Conservation (phyloP, 1,140 invertebrate genomes). For the Octopus bimaculoides region DNA sequence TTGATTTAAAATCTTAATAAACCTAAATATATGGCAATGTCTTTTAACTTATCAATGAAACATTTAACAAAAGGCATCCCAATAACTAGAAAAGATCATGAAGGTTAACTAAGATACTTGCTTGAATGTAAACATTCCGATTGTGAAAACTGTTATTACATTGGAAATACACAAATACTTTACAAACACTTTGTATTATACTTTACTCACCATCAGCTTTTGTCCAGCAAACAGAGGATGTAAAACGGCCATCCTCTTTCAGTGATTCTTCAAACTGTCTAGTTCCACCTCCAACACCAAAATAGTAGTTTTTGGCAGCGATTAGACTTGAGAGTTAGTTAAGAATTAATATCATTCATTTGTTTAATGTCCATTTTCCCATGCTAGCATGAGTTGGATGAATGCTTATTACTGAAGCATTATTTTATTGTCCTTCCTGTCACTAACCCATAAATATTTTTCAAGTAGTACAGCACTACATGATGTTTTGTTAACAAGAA, state of each 20-base stretch:
- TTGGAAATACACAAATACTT: no score
- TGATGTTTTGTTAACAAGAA: background rate
- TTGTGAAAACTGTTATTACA: no score
- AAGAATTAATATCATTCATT: constrained; percentile 32
- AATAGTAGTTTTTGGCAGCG: constrained; percentile 84
- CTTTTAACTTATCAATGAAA: no score
- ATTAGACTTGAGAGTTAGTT: constrained; percentile 60
- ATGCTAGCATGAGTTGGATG: constrained; percentile 5
- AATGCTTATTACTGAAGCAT: background rate
- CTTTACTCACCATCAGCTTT: constrained; percentile 27
- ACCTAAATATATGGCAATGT: no score
- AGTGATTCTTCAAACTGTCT: constrained; percentile 69
- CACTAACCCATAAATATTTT: no score
- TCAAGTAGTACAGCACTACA: no score
- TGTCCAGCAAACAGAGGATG: constrained; percentile 63
- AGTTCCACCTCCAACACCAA: constrained; percentile 83
- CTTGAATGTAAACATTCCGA: no score
- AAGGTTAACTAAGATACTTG: no score
- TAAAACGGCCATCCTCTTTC: constrained; percentile 60
- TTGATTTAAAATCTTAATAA: no score
- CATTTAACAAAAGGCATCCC: no score
- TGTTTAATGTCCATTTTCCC: constrained; percentile 10
- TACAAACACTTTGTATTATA: background rate
- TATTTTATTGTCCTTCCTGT: background rate
- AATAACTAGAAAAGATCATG: no score